A percentile compares a stretch with the other conserved stretches of the same genome.
These are phyloP conservation scores for Ostrea denselamellosa DNA, from an alignment of 1,140 invertebrate species.

Conservation along the genomic window DNA sequence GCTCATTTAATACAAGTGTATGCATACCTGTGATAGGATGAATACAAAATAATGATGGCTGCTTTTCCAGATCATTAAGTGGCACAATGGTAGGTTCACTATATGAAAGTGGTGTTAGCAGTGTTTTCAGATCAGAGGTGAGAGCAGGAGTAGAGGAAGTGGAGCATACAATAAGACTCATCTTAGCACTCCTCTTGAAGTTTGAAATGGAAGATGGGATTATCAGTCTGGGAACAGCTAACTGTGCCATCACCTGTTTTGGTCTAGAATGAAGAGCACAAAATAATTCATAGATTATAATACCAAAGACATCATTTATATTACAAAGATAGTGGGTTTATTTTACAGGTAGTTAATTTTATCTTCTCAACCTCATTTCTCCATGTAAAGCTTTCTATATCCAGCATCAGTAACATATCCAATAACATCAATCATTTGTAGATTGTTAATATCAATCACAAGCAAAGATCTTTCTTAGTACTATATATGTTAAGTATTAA, in stretches of 20 bases:
- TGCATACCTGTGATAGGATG: slow-evolving; percentile 54
- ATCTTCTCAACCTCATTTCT: no score
- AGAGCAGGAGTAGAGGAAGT: slow-evolving; percentile 25
- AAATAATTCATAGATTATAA: no score
- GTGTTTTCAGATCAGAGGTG: slow-evolving; percentile 45
- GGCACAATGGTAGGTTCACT: slow-evolving; percentile 62
- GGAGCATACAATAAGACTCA: neutral
- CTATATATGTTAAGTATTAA: no score
- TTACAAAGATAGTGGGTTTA: no score
- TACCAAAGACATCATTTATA: no score
- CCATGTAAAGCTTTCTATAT: no score
- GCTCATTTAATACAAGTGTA: neutral
- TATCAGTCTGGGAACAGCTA: neutral
- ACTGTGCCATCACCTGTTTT: neutral
- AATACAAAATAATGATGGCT: slow-evolving; percentile 35
- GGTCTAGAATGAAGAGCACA: slow-evolving; percentile 45
- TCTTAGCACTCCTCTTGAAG: slow-evolving; percentile 20
- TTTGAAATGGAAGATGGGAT: slow-evolving; percentile 36
- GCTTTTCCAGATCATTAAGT: slow-evolving; percentile 51
- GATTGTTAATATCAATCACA: no score
- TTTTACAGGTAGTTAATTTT: no score
- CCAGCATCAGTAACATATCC: no score
- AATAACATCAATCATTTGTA: no score
- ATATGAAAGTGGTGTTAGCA: slow-evolving; percentile 45
- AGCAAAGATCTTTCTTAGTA: no score